Conservation (phyloP, 2,888 invertebrate species). For the Meliscaeva auricollis region DNA sequence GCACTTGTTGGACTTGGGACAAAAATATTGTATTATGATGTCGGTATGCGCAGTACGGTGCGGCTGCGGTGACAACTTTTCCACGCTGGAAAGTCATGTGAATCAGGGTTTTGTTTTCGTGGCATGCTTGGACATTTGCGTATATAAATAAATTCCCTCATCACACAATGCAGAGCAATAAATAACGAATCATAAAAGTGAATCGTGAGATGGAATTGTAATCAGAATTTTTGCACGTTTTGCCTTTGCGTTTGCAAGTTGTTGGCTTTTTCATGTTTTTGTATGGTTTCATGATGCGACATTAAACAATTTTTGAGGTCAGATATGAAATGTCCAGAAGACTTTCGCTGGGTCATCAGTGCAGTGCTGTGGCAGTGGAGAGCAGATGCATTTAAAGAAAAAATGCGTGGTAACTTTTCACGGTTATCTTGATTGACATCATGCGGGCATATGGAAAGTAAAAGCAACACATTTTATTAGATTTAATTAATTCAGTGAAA, state of each 20-base stretch:
- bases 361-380: slow-evolving; percentile 28
- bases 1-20: slow-evolving; percentile 65
- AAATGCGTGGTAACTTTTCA: slow-evolving; percentile 13
- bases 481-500: slow-evolving; percentile 20
- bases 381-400: slow-evolving; percentile 39
- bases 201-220: slow-evolving; percentile 70
- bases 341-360: slow-evolving; percentile 61
- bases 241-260: neutral
- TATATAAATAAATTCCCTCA: slow-evolving; percentile 10
- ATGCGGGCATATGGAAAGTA: neutral
- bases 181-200: slow-evolving; percentile 70
- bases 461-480: neutral
- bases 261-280: no score
- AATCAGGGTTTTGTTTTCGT: slow-evolving; percentile 41
- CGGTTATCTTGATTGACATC: neutral
- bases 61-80: no score
- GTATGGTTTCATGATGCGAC: slow-evolving; percentile 28
- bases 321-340: slow-evolving; percentile 43
- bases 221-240: slow-evolving; percentile 51
- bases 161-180: slow-evolving; percentile 62
- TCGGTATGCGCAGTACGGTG: no score
- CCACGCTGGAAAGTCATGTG: slow-evolving; percentile 72
- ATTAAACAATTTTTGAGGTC: slow-evolving; percentile 58
- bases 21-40: slow-evolving; percentile 63
- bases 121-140: slow-evolving; percentile 37